Evolutionary conservation across 2,888 invertebrate genomes (phyloP).

Genomic region (Chromoteleia sp.): DNA sequence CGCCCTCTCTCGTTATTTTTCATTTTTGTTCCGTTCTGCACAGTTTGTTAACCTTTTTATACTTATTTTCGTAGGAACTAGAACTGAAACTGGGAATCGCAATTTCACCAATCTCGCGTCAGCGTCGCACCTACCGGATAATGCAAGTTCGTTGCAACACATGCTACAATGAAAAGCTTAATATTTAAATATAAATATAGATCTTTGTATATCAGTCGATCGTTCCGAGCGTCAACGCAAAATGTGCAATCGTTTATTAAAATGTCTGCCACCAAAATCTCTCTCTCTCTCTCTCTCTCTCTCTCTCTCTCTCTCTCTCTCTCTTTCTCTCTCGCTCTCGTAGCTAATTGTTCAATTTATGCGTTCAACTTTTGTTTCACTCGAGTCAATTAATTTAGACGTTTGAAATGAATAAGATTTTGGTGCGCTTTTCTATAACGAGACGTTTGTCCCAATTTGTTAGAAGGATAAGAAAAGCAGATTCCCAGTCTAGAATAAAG

Average conservation of each 20-base stretch:
- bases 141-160: slow-evolving; percentile 36
- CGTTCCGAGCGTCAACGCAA: no score
- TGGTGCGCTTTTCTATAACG: not conserved
- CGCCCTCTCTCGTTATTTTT: slow-evolving; percentile 17
- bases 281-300: no score
- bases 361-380: no score
- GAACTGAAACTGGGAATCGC: slow-evolving; percentile 64
- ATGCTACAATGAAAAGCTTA: slow-evolving; percentile 15
- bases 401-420: not conserved
- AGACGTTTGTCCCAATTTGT: not conserved
- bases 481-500: slow-evolving; percentile 64
- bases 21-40: slow-evolving; percentile 16
- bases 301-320: no score
- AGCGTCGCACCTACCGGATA: slow-evolving; percentile 7
- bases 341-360: no score
- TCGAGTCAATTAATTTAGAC: not conserved
- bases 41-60: slow-evolving; percentile 19
- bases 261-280: slow-evolving; percentile 2
- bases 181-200: slow-evolving; percentile 25
- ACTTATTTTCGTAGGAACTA: slow-evolving; percentile 59
- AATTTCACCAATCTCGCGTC: slow-evolving; percentile 5
- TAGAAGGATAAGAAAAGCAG: slow-evolving; percentile 26
- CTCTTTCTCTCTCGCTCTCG: no score
- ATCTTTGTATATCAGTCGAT: slow-evolving; percentile 34
- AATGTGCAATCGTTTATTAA: no score